phyloP scores from a whole-genome alignment of 2,888 invertebrate genomes.

The Rhagonycha fulva region DNA sequence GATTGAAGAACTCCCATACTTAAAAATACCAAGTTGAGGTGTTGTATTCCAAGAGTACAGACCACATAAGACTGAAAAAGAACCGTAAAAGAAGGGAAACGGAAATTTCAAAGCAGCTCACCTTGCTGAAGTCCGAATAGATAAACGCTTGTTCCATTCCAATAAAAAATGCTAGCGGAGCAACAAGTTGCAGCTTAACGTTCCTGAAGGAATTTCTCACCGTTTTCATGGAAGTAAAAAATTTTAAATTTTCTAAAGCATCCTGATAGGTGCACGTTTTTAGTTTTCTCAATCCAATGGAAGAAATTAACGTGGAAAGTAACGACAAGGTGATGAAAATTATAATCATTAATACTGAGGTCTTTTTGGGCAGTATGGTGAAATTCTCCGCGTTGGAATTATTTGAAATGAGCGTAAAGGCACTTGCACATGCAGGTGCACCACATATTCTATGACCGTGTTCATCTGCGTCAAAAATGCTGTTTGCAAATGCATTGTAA shows the following conservation, averaged over 20 bases:
- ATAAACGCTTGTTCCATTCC: conserved; percentile 86
- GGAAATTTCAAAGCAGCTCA: conserved; percentile 40
- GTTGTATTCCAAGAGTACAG: conserved; percentile 77
- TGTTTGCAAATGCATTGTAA: conserved; percentile 51
- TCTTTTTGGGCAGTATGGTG: conserved; percentile 47
- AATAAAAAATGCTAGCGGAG: conserved; percentile 79
- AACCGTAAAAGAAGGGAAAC: conserved; percentile 4
- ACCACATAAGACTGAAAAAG: conserved; percentile 76
- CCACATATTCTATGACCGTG: conserved; percentile 63
- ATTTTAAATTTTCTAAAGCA: conserved; percentile 53
- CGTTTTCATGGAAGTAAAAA: conserved; percentile 55
- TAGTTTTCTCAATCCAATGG: conserved; percentile 59
- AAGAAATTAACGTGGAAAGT: conserved; percentile 53
- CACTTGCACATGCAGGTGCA: conserved; percentile 60
- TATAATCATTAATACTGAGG: conserved; percentile 51
- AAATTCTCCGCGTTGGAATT: conserved; percentile 33
- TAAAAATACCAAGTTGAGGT: conserved; percentile 73
- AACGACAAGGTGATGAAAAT: conserved; percentile 56
- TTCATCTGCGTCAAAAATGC: conserved; percentile 60
- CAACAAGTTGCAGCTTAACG: conserved; percentile 69
- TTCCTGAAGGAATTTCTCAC: conserved; percentile 62
- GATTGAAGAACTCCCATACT: conserved; percentile 77
- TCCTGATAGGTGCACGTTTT: conserved; percentile 63
- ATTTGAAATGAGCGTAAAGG: conserved; percentile 20
- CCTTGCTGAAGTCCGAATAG: conserved; percentile 81